Evolutionary conservation across 1,140 invertebrate species (phyloP), one percentile per base, ranked within the genome.

Genomic region (Drosophila seguyi): DNA sequence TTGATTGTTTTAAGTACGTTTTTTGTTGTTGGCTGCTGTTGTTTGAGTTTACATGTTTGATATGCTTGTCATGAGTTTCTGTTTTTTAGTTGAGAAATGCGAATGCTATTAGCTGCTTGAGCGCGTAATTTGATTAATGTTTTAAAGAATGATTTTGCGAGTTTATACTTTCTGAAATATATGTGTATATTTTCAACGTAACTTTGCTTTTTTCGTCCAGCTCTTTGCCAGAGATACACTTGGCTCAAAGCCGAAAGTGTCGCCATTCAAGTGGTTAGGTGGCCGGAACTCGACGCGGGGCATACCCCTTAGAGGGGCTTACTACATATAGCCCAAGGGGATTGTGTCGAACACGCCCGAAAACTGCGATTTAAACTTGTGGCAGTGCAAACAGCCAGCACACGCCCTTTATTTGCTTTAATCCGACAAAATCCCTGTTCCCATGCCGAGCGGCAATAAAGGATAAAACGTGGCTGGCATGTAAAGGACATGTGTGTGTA

Each of bases 371-470:
- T 86, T 83, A 83, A 86, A 86, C 69, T 88, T 83, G 83, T 87
- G 83, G 83, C 82, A 81, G 52, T 74, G 79, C 68, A 85, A 86
- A 86, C 82, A 86, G 77, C 81, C 78, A 81, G 82, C 83, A 44
- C 42, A 87, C 77, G 84, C 84, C 68, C 77, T 88, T 88, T 88
- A 88, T 90, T 88, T 88, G 84, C 84, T 90, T 88, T 88, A 88
- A 88, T 88, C 84, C 87, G 72, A 84, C 73, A 65, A 88, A 88
- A 88, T 88, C 84, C 84, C 80, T 78, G 85, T 81, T 75, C 78
- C 90, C 84, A 88, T 90, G 85, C 85, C 86, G 86, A 72, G 72
- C 78, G 85, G 85, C 85, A 90, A 90, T 90, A 90, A 90, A 90
- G 86, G 85, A 90, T 85, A 73, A 90, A 90, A 90, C 85, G 85